Base-by-base conservation (phyloP, 2,888 invertebrate genomes). In the Caenorhabditis angaria region DNA sequence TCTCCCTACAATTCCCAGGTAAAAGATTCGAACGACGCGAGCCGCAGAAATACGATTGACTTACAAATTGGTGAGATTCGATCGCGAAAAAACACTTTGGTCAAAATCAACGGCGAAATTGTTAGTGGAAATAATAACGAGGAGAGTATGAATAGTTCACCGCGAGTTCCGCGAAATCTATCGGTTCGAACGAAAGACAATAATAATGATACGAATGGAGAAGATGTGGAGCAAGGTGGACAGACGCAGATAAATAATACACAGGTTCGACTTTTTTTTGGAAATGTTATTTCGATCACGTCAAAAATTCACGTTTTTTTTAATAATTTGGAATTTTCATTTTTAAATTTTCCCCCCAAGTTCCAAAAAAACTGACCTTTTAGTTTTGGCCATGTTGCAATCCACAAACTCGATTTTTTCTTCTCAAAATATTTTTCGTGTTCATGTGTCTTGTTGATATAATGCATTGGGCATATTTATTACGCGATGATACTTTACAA, bases 381-480 rank as follows among this genome's bases (percentile, higher is more conserved):
- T 64, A 74, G 69, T 60, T 65, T 14, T 74, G 74, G 74, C 65
- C 74, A 3, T 67, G 65, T 14, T 74, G 69, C 69, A 74, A 74
- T 65, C 74, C 77, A 57, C 61, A 65, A 6, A 62, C 61, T 47
- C 62, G 73, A 20, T 73, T 73, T 51, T 55, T 64, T 14, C 63
- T 70, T 5, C 64, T 77, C 56, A 71, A 81, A 61, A 68, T 70
- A 6, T 48, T 78, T 12, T 82, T 82, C 65, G 69, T 76, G 4
- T 27, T 75, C 32, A 68, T 81, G 57, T 82, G 82, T 63, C 59
- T 82, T 6, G 70, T 80, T 5, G 82, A 81, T 55, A 78, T 81
- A 12, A 71, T 81, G 54, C 82, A 82, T 58, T 82, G 82, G 82
- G 82, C 81, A 2, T 81, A 81, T 68, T 70, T 82, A 25, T 62